Evolutionary conservation across 1,140 invertebrate species (phyloP).

Genomic region (Anastrepha ludens): DNA sequence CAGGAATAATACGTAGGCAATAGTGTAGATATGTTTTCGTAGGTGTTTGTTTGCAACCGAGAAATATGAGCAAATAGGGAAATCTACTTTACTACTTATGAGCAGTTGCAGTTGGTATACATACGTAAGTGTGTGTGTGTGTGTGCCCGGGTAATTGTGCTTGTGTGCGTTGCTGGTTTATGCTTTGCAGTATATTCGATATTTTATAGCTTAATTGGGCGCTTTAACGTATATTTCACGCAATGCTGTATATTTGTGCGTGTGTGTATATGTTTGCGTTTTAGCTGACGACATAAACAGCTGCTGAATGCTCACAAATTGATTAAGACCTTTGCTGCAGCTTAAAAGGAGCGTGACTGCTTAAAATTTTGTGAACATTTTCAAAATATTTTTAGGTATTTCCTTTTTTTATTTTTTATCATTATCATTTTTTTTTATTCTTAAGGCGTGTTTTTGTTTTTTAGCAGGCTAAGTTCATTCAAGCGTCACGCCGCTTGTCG

Average conservation of each 20-base stretch:
- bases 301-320: not conserved
- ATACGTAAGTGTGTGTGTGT: not conserved
- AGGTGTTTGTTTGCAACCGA: constrained; percentile 1
- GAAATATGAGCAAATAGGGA: constrained; percentile 36
- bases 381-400: no score
- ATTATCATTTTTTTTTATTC: no score
- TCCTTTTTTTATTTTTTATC: no score
- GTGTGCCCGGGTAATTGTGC: not conserved
- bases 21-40: not conserved
- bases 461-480: no score
- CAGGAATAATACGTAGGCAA: not conserved
- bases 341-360: not conserved
- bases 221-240: not conserved
- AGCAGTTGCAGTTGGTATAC: not conserved
- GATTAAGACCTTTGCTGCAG: not conserved
- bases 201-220: constrained; percentile 16
- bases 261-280: not conserved
- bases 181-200: not conserved
- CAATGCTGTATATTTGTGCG: not conserved
- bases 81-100: constrained; percentile 26
- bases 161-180: not conserved
- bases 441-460: no score
- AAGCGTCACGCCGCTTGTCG: no score
- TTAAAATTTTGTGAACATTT: not conserved
- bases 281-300: not conserved